Evolutionary conservation across 1,140 invertebrate species (phyloP).

Genomic region (Popillia japonica): DNA sequence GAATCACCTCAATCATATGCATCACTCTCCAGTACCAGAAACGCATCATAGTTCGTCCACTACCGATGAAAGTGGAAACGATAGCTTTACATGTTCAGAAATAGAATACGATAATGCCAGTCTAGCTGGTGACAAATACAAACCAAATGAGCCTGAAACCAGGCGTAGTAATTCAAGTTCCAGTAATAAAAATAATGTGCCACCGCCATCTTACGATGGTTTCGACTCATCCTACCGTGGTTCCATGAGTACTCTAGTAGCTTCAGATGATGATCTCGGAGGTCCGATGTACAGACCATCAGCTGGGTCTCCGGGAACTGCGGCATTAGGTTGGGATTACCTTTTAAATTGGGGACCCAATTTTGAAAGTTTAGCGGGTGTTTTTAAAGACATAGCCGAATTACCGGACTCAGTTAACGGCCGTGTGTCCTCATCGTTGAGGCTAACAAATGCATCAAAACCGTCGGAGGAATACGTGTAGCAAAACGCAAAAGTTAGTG

Average conservation of each 20-base stretch:
- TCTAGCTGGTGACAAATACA: constrained; percentile 83
- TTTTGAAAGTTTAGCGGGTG: constrained; percentile 92
- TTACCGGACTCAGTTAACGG: constrained; percentile 82
- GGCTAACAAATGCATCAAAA: constrained; percentile 75
- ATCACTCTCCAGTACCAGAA: constrained; percentile 75
- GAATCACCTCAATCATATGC: constrained; percentile 68
- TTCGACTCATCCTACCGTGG: constrained; percentile 94
- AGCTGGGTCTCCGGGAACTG: constrained; percentile 77
- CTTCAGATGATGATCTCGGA: constrained; percentile 88
- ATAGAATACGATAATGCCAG: constrained; percentile 95
- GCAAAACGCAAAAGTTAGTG: not conserved
- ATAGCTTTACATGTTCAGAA: constrained; percentile 97
- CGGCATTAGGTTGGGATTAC: constrained; percentile 89
- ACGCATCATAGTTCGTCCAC: constrained; percentile 82
- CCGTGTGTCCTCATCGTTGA: constrained; percentile 68
- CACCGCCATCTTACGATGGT: constrained; percentile 84
- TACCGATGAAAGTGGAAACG: constrained; percentile 94
- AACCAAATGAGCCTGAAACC: constrained; percentile 71
- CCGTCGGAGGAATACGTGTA: constrained; percentile 84
- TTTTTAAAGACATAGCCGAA: constrained; percentile 96
- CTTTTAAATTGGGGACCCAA: constrained; percentile 95
- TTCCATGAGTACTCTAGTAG: constrained; percentile 90
- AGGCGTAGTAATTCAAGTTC: constrained; percentile 68
- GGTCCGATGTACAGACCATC: constrained; percentile 76
- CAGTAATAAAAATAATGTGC: constrained; percentile 66